Evolutionary conservation across 2,113 vertebrate genomes (phyloP).

Genomic region (Elephantulus edwardii): DNA sequence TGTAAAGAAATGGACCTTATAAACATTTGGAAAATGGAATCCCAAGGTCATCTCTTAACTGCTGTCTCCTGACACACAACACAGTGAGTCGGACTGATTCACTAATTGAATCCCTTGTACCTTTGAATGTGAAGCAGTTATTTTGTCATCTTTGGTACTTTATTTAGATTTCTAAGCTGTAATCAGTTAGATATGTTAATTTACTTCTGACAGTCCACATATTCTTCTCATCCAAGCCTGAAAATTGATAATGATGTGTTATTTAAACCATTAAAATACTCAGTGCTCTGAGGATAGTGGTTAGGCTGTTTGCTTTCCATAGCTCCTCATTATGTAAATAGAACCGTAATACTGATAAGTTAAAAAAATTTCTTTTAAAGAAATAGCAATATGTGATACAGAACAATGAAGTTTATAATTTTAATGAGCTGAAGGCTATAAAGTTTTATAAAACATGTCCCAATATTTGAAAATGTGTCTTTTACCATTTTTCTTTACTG

Average conservation of each 20-base stretch:
- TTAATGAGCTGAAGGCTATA: constrained; percentile 53
- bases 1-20: constrained; percentile 1
- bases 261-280: constrained; percentile 58
- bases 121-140: constrained; percentile 50
- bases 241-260: constrained; percentile 42
- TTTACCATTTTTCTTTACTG: constrained; percentile 39
- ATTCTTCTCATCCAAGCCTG: constrained; percentile 50
- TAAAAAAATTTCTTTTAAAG: constrained; percentile 58
- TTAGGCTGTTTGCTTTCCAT: constrained; percentile 3
- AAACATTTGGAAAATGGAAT: constrained; percentile 12
- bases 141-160: constrained; percentile 47
- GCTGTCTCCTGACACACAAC: constrained; percentile 37
- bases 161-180: constrained; percentile 59
- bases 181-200: constrained; percentile 45
- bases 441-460: constrained; percentile 48
- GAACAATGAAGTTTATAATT: constrained; percentile 49
- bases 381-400: constrained; percentile 36
- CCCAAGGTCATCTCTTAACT: constrained; percentile 43
- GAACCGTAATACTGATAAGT: constrained; percentile 46
- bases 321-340: constrained; percentile 55
- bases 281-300: constrained; percentile 18
- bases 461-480: constrained; percentile 30
- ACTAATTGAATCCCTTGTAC: not conserved
- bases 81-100: not conserved
- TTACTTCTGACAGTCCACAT: constrained; percentile 34